Conservation (phyloP, 2,888 invertebrate genomes). For the Ganaspis brasiliensis region DNA sequence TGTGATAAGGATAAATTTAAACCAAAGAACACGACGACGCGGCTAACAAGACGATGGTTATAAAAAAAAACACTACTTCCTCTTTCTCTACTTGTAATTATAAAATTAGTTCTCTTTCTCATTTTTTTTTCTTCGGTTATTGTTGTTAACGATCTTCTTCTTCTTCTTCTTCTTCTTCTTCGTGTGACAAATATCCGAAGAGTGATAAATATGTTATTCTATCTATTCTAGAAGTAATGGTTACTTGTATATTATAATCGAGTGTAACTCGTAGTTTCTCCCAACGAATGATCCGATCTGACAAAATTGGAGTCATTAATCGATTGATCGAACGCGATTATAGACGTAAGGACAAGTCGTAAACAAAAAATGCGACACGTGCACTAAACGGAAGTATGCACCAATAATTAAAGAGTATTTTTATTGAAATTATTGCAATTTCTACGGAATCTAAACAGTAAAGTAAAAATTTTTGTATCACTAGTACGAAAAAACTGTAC, state of each 20-base stretch:
- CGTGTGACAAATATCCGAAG: slow-evolving; percentile 31
- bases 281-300: slow-evolving; percentile 31
- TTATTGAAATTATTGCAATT: too few relatives aligned
- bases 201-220: slow-evolving; percentile 40
- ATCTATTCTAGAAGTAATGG: slow-evolving; percentile 22
- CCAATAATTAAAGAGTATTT: too few relatives aligned
- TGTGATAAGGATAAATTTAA: slow-evolving; percentile 74
- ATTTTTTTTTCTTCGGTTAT: slow-evolving; percentile 38
- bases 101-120: slow-evolving; percentile 11
- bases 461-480: too few relatives aligned
- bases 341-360: slow-evolving; percentile 23
- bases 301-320: background rate
- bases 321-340: slow-evolving; percentile 19
- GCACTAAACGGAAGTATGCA: slow-evolving; percentile 43
- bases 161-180: slow-evolving; percentile 31
- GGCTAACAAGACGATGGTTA: slow-evolving; percentile 62
- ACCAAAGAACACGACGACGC: slow-evolving; percentile 73
- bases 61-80: slow-evolving; percentile 43
- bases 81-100: slow-evolving; percentile 42
- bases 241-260: slow-evolving; percentile 15
- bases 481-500: too few relatives aligned
- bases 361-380: slow-evolving; percentile 11
- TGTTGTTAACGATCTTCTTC: slow-evolving; percentile 42
- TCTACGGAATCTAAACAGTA: too few relatives aligned
- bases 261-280: slow-evolving; percentile 33